Evolutionary conservation across 2,797 vertebrate species (phyloP).

Genomic region (Phalloptychus januarius): DNA sequence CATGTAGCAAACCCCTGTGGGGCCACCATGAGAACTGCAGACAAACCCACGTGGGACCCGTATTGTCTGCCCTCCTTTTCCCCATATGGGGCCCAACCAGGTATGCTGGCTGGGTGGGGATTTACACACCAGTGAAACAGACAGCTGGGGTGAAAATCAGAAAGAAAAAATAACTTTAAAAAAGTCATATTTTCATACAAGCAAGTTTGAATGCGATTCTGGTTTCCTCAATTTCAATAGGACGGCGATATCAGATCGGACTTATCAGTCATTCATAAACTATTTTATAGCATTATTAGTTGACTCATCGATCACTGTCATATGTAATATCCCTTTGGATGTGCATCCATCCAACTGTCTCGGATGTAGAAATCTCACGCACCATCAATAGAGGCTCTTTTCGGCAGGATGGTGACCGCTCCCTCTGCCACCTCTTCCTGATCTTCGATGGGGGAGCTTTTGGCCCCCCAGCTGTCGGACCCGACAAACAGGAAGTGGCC

Average conservation of each 20-base stretch:
- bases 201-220: constrained; percentile 15
- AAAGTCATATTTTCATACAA: not conserved
- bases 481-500: constrained; percentile 94
- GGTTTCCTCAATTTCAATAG: constrained; percentile 7
- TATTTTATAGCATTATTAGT: constrained; percentile 35
- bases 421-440: constrained; percentile 89
- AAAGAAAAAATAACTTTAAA: not conserved
- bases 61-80: no score
- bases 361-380: constrained; percentile 28
- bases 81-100: no score
- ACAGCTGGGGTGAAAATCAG: constrained; percentile 2
- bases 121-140: not conserved
- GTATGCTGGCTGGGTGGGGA: no score
- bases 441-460: constrained; percentile 86
- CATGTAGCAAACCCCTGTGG: no score
- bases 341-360: constrained; percentile 8
- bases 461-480: constrained; percentile 93
- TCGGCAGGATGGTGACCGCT: constrained; percentile 91
- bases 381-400: constrained; percentile 92
- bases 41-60: no score
- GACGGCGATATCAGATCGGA: not conserved
- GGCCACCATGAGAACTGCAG: no score
- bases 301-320: constrained; percentile 42
- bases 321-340: not conserved
- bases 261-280: constrained; percentile 38